A percentile compares a stretch with the other conserved stretches of the same genome.
Conservation (phyloP, 2,113 vertebrate genomes). For the Notothenia rossii region DNA sequence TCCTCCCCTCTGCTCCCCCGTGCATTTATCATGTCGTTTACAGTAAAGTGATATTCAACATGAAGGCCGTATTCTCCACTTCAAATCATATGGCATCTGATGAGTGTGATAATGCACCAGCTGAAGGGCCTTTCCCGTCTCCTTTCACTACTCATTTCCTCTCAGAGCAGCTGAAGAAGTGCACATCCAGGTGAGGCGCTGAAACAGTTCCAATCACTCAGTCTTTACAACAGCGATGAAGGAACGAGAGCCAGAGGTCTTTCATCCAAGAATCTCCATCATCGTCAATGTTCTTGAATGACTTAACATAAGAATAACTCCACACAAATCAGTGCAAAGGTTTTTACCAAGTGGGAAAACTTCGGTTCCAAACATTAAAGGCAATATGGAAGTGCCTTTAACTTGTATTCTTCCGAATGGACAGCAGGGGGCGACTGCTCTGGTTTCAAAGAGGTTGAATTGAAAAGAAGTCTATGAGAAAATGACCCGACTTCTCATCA, state of each 20-base stretch:
- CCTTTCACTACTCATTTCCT: constrained; percentile 33
- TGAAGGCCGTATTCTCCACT: constrained; percentile 42
- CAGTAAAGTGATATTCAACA: constrained; percentile 71
- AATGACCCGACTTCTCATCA: no score
- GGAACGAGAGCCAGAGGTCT: not conserved
- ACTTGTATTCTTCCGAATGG: no score
- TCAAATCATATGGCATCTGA: constrained; percentile 58
- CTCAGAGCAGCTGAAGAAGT: not conserved
- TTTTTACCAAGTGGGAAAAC: no score
- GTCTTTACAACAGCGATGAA: not conserved
- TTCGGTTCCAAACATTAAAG: no score
- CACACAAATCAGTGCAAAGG: no score
- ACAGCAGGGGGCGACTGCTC: no score
- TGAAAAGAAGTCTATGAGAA: no score
- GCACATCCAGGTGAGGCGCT: constrained; percentile 2
- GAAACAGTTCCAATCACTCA: not conserved
- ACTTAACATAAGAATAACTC: no score
- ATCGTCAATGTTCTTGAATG: no score
- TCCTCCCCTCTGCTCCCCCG: constrained; percentile 39
- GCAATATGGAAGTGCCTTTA: no score
- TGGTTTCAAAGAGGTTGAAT: no score
- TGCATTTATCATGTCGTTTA: constrained; percentile 77
- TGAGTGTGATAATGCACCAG: constrained; percentile 50
- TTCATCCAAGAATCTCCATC: not conserved
- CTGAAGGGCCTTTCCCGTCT: constrained; percentile 31